These are phyloP conservation scores for Andrena cerasifolii DNA, from an alignment of 1,140 invertebrate species.

Conservation along the genomic window DNA sequence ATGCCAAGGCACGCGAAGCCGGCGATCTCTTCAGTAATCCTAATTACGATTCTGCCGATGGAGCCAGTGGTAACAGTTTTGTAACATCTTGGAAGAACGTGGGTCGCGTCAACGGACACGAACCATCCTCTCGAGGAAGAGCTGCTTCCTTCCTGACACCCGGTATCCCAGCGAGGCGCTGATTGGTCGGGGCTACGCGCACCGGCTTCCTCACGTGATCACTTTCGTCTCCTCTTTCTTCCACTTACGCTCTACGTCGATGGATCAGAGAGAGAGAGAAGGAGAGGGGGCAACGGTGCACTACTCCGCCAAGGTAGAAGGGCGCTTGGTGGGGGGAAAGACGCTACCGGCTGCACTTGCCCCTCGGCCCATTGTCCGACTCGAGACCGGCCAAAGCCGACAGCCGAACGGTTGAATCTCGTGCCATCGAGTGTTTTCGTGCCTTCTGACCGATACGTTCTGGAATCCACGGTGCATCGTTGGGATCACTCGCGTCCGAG, in stretches of 20 bases:
- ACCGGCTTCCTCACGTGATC: conserved; percentile 71
- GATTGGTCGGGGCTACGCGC: conserved; percentile 59
- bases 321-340: conserved; percentile 46
- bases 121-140: not conserved
- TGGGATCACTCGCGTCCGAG: not conserved
- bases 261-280: not conserved
- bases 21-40: not conserved
- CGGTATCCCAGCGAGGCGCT: conserved; percentile 49
- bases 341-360: conserved; percentile 75
- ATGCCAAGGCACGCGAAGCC: too few species aligned
- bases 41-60: not conserved
- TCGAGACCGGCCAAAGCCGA: conserved; percentile 59
- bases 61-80: not conserved
- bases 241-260: not conserved
- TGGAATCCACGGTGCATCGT: not conserved
- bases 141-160: conserved; percentile 57
- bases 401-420: conserved; percentile 12
- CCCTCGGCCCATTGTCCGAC: conserved; percentile 76
- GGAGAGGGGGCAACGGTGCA: conserved; percentile 46
- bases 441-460: not conserved
- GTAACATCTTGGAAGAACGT: conserved; percentile 14
- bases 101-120: not conserved
- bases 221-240: conserved; percentile 22
- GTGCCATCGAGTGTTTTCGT: not conserved
- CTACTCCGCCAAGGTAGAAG: not conserved